Conservation (phyloP, 2,797 vertebrate genomes). For the Vultur gryphus region DNA sequence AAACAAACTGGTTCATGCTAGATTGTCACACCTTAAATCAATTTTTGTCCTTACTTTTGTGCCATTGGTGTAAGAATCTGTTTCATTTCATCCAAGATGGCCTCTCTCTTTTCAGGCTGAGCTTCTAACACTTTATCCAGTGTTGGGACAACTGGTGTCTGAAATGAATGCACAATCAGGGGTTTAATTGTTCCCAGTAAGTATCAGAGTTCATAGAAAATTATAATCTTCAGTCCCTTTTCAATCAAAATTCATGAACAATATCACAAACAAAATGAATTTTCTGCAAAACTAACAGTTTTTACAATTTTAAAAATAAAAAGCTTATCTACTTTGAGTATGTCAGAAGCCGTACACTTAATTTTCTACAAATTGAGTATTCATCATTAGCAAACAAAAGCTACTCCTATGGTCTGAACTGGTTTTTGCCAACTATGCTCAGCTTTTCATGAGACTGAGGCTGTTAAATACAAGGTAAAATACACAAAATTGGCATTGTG, state of each 20-base stretch:
- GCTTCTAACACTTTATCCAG: slow-evolving; percentile 83
- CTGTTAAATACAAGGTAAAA: background rate
- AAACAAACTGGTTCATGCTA: background rate
- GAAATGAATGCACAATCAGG: background rate
- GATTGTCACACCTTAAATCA: background rate
- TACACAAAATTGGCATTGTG: background rate
- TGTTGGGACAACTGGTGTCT: slow-evolving; percentile 85
- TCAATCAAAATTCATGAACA: background rate
- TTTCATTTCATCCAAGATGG: slow-evolving; percentile 93
- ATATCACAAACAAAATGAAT: background rate
- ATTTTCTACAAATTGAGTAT: background rate
- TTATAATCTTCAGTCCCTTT: background rate
- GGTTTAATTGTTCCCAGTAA: background rate
- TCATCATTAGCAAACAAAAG: background rate
- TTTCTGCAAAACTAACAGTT: background rate
- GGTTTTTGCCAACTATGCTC: background rate
- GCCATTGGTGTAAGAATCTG: slow-evolving; percentile 91
- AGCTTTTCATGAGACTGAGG: background rate
- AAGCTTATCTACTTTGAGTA: background rate
- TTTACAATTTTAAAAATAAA: background rate
- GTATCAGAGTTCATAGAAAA: background rate
- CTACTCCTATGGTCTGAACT: background rate
- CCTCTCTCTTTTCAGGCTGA: slow-evolving; percentile 82
- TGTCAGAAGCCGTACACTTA: background rate
- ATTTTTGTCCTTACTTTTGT: slow-evolving; percentile 85